A percentile compares a stretch with the other conserved stretches of the same genome.
phyloP scores from a whole-genome alignment of 2,797 vertebrate species.

The Poliocrania exsul region DNA sequence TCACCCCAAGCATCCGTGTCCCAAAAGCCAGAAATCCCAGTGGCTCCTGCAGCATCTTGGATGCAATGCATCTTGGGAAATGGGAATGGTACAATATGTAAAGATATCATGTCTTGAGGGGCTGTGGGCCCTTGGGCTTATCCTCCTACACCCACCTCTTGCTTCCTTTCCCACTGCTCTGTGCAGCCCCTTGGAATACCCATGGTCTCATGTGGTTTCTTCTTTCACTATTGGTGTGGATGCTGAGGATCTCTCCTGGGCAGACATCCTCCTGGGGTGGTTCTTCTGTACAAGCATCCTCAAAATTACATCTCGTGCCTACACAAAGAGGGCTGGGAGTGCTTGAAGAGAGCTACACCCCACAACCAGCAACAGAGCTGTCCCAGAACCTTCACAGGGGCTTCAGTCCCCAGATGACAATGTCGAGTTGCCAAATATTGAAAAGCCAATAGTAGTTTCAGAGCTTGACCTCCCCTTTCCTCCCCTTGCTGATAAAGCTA shows the following conservation, averaged over 20 bases:
- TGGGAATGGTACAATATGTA: not conserved
- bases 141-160: not conserved
- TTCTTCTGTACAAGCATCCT: not conserved
- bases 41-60: not conserved
- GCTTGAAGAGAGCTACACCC: not conserved
- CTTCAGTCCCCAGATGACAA: not conserved
- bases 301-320: not conserved
- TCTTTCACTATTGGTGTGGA: not conserved
- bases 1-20: not conserved
- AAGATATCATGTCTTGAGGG: not conserved
- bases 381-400: not conserved
- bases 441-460: not conserved
- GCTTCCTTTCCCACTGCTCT: not conserved
- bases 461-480: not conserved
- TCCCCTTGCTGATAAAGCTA: not conserved
- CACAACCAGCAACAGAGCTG: fast-evolving
- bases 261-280: not conserved
- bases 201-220: not conserved
- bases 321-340: not conserved
- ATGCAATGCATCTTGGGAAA: not conserved
- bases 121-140: not conserved
- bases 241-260: not conserved
- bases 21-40: constrained; percentile 13
- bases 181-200: not conserved
- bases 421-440: not conserved